Conservation (phyloP, 2,113 vertebrate genomes). For the Rhinopomastus cyanomelas region DNA sequence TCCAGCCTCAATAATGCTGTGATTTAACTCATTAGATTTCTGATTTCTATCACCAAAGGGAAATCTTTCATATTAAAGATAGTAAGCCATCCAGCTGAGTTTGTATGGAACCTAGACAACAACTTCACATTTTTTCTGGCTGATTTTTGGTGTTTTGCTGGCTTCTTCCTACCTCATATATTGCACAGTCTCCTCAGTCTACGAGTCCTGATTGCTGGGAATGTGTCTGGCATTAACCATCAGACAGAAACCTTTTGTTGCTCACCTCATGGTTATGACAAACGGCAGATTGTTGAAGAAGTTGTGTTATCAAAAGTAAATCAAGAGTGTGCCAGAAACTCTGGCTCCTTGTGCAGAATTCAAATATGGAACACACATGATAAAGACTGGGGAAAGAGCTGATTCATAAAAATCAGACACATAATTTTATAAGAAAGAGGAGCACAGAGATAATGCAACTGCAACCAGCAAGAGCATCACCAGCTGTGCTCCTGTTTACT, state of each 20-base stretch:
- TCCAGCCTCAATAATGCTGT: no score
- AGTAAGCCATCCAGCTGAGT: not conserved
- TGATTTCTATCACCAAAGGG: not conserved
- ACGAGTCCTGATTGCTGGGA: not conserved
- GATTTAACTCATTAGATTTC: not conserved
- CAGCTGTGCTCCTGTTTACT: not conserved
- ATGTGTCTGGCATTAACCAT: not conserved
- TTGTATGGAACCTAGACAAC: not conserved
- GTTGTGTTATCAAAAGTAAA: conserved; percentile 35
- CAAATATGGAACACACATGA: not conserved
- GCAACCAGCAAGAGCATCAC: not conserved
- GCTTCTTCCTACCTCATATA: not conserved
- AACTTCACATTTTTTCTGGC: not conserved
- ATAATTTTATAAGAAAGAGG: not conserved
- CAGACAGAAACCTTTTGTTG: conserved; percentile 49
- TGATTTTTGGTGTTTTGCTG: not conserved
- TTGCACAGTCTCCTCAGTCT: not conserved
- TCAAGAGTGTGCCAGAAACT: conserved; percentile 1
- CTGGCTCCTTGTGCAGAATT: not conserved
- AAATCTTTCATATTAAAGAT: not conserved
- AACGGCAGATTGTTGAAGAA: conserved; percentile 45
- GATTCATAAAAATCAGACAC: not conserved
- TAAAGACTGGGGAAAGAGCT: not conserved
- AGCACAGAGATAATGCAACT: not conserved
- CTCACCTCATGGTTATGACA: not conserved